Evolutionary conservation across 2,113 vertebrate genomes (phyloP), one percentile per base, ranked within the genome.

Genomic region (Eublepharis macularius): DNA sequence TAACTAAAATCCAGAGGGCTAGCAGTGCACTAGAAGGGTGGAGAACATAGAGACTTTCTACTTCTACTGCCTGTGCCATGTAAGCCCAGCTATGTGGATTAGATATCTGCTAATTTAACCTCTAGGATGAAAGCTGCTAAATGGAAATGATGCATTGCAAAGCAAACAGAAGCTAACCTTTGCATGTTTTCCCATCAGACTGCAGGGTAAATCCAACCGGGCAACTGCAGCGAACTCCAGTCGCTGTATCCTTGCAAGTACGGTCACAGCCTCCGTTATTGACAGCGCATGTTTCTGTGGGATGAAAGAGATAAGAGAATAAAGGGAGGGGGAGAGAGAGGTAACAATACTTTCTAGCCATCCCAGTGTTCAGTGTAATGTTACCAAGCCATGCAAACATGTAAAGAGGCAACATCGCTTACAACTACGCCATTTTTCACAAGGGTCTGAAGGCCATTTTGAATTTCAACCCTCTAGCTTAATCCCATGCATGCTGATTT

Each of bases 261-360:
- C 98, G 96, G 94, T 99, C 98, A 8, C 98, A 99, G 90, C 98
- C 98, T 79, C 98, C 98, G 0, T 99, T 99, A 93, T 99, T 99
- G 47, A 99, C 98, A 0, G 98, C 98, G 74, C 98, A 99, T 17
- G 98, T 99, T 96, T 99, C 98, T 99, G 96, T 73, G 93, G 93
- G 95, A 92, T 91, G 91, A 90, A 78, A 94, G 80, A 92, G 66
- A 94, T 5, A n/a, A 90, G 76, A 88, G 17, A 85, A 89, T 78
- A 93, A 75, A 91, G 69, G 93, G 41, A 84, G 86, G 90, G 91
- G 91, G 86, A 93, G 87, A 89, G 36, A 49, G 26, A 83, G 9
- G 90, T 75, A 89, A 93, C 91, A 91, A 94, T 82, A 94, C 77
- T 86, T 87, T 87, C 89, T 93, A 92, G 89, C 82, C 83, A 75